Percentiles rank a stretch among this genome's conserved stretches.
phyloP scores from a whole-genome alignment of 2,888 invertebrate species.

The Spilarctia lutea region DNA sequence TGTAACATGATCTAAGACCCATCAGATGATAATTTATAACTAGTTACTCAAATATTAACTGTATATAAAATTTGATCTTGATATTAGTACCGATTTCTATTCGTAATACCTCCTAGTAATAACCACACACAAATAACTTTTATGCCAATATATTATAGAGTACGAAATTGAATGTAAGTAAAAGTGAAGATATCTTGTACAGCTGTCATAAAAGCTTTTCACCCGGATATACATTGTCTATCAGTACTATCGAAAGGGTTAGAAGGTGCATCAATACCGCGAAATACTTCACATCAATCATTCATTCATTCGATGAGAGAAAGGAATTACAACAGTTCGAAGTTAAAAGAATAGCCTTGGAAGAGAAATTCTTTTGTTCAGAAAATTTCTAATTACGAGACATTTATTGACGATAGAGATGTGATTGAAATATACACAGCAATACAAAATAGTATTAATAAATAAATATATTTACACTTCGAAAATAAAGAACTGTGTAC shows the following conservation, averaged over 20 bases:
- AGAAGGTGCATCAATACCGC: conserved; percentile 41
- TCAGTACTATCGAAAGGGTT: conserved; percentile 41
- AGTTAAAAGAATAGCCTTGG: conserved; percentile 43
- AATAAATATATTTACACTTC: background rate
- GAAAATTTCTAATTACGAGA: conserved; percentile 50
- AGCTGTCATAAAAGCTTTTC: conserved; percentile 53
- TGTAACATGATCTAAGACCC: background rate
- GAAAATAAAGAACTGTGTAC: background rate
- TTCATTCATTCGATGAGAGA: conserved; percentile 41
- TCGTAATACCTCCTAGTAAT: background rate
- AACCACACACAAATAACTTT: background rate
- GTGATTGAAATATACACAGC: conserved; percentile 45
- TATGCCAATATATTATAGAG: background rate
- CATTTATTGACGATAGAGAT: conserved; percentile 47
- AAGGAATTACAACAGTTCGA: conserved; percentile 44
- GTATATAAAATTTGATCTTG: background rate
- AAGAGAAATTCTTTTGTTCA: conserved; percentile 55
- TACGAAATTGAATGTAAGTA: conserved; percentile 1
- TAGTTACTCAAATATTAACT: background rate
- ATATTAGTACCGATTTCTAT: conserved; percentile 5
- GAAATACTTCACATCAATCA: conserved; percentile 49
- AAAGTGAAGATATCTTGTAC: background rate
- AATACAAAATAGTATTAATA: conserved; percentile 10
- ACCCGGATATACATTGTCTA: conserved; percentile 37
- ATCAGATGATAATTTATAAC: background rate